Base-by-base conservation (phyloP, 2,797 vertebrate species). In the Diglossa cyanea region DNA sequence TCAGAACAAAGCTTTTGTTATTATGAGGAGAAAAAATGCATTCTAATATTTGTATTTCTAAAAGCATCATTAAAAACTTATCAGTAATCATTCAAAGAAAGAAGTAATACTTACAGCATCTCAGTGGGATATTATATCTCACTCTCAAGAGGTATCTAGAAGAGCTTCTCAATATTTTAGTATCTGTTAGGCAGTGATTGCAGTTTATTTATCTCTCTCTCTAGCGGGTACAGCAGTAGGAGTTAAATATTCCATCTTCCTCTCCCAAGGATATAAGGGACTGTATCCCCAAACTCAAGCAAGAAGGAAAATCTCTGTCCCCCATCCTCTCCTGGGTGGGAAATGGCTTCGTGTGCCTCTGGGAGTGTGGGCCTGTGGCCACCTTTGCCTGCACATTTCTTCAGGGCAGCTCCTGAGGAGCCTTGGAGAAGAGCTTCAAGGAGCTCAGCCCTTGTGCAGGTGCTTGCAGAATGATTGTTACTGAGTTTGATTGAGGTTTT, bases 121-220 rank as follows among this genome's bases (percentile, higher is more conserved):
- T 90, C 91, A 24, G 79, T 78, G 91, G 94, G 76, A 66, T 73
- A 20, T 84, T 88, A 55, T 31, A 47, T 48, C 68, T 88, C 76
- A 60, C 19, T 89, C 94, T 96, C 96, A 83, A 89, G 94, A 95
- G 94, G 87, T 72, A 93, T 76, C 65, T 76, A 90, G 54, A 95
- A 97, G 79, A 81, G 73, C 87, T 97, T 62, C 85, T 96, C 96
- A 96, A 24, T 94, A 94, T 96, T 96, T 95, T 77, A 96, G 81
- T 95, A 92, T 93, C 89, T 96, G 89, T 57, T 94, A 96, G 96
- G 96, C 95, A 89, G 33, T 93, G 94, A 90, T 72, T 92, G 84
- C 85, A 65, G 81, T 94, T 95, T 96, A 95, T 94, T 95, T 91
- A 23, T 78, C 66, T 91, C 65, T 75, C 94, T 91, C 94, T 91